Percentiles rank a stretch among this genome's conserved stretches.
These are phyloP conservation scores for Nettapus auritus DNA, from an alignment of 2,113 vertebrate genomes.

Conservation along the genomic window DNA sequence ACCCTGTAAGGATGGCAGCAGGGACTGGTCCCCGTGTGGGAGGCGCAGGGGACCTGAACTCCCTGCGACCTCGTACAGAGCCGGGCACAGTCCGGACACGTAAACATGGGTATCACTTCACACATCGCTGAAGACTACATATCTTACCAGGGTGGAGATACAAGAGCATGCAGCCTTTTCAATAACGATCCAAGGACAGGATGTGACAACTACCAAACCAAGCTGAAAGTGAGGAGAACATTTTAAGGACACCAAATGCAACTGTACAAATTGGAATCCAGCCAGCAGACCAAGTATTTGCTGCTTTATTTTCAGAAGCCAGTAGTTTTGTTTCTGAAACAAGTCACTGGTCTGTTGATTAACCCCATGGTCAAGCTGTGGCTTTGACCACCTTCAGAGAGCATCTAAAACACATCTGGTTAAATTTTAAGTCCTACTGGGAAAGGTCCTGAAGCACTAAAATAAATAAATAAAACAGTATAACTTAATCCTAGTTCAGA, in stretches of 20 bases:
- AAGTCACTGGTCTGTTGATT: not conserved
- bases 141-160: not conserved
- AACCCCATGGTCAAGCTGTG: not conserved
- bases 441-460: not conserved
- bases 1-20: not conserved
- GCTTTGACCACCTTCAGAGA: not conserved
- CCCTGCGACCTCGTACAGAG: not conserved
- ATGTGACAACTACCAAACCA: not conserved
- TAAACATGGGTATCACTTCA: not conserved
- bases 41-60: not conserved
- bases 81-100: not conserved
- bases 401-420: not conserved
- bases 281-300: not conserved
- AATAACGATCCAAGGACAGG: not conserved
- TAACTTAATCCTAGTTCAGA: not conserved
- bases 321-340: not conserved
- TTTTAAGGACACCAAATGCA: not conserved
- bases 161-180: not conserved
- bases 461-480: not conserved
- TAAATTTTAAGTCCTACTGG: not conserved
- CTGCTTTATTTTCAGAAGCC: not conserved
- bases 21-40: fast-evolving
- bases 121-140: not conserved
- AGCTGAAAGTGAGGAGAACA: not conserved
- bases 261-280: not conserved